Evolutionary conservation across 2,797 vertebrate genomes (phyloP).

Genomic region (Labeo calbasu): DNA sequence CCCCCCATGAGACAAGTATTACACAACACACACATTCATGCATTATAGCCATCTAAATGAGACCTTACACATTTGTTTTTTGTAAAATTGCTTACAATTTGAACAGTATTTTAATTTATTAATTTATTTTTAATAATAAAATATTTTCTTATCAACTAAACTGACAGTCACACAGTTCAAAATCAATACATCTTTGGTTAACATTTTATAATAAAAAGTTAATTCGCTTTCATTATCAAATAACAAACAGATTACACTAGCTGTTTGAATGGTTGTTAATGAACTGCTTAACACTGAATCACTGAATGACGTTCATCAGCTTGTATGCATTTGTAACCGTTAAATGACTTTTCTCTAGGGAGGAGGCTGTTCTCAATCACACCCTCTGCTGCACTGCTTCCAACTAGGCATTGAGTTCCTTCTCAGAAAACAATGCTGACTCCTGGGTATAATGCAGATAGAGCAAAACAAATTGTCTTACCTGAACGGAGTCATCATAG

Average conservation of each 20-base stretch:
- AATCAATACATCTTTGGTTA: background rate
- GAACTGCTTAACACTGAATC: background rate
- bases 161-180: background rate
- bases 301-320: background rate
- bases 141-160: background rate
- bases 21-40: slow-evolving; percentile 28
- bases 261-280: background rate
- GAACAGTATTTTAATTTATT: no score
- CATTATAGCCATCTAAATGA: background rate
- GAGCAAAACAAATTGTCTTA: background rate
- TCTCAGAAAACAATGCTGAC: background rate
- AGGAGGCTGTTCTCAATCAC: background rate
- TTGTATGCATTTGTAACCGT: background rate
- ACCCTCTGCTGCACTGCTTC: background rate
- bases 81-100: no score
- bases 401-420: background rate
- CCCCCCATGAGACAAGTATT: slow-evolving; percentile 24
- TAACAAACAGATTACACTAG: background rate
- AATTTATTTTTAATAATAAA: no score
- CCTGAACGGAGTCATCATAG: background rate
- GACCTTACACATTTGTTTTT: background rate
- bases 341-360: background rate
- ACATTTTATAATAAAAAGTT: background rate
- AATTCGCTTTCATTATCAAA: background rate
- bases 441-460: background rate